Evolutionary conservation across 2,797 vertebrate genomes (phyloP), one percentile per base, ranked within the genome.

Genomic region (Merluccius polli): DNA sequence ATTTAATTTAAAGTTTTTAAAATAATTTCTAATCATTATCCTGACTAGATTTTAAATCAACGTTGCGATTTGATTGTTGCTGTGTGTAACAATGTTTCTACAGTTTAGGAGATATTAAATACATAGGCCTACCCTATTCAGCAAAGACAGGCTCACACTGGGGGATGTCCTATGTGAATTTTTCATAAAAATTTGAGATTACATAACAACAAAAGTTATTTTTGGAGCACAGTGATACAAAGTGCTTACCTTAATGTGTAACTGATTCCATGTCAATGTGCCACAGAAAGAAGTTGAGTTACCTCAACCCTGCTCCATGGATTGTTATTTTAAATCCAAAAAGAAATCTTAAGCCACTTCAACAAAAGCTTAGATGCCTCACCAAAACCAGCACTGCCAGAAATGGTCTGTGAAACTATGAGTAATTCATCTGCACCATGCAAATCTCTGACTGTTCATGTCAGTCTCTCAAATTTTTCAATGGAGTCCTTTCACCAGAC

Each of bases 401-500:
- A 13, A 59, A 21, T 18, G 44, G 52, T 59, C 44, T 52, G 44
- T 52, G 21, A 59, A 16, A 27, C 59, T 65, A 12, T 65, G 59
- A 65, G n/a, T 27, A 10, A 65, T 59, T 59, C 52, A 59, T 21
- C 52, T 59, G 52, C 59, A 13, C 59, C 1, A 27, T 10, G 11
- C 36, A 65, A 11, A 27, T 65, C 59, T 27, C 24, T 27, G 10
- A 1, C 24, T 27, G n/a, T 65, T 24, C 24, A 65, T 12, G 59
- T 65, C 24, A 27, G 59, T n/a, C 52, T 24, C 52, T 12, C 70
- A 18, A 82, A 52, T 30, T 31, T 68, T 75, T 81, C 73, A 78
- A 80, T 74, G 78, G 69, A 32, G 21, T 44, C 70, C 30, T 75
- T 87, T 77, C 86, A 65, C n/a, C 59, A 27, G 59, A 65, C 59